A percentile compares a stretch with the other conserved stretches of the same genome.
phyloP scores from a whole-genome alignment of 2,888 invertebrate species.

The Synanthedon tipuliformis region DNA sequence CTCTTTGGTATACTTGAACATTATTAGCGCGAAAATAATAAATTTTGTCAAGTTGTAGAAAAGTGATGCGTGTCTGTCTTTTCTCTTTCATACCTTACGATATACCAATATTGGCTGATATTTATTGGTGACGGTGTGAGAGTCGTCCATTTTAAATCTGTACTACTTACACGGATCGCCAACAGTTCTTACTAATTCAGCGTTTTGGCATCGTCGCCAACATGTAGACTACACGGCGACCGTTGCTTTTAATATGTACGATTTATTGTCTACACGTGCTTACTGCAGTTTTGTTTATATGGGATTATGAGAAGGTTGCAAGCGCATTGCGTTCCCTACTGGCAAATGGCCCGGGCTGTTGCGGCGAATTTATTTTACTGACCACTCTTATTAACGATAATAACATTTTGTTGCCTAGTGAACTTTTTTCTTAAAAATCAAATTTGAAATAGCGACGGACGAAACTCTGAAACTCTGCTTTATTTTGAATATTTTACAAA shows the following conservation, averaged over 20 bases:
- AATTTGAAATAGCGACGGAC: no score
- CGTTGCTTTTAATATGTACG: conserved; percentile 15
- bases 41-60: no score
- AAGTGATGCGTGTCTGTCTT: no score
- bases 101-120: no score
- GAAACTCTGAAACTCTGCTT: no score
- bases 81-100: no score
- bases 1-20: no score
- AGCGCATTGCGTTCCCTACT: background rate
- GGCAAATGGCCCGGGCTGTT: background rate
- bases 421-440: no score
- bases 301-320: background rate
- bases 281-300: conserved; percentile 1
- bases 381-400: background rate
- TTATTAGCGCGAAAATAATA: no score
- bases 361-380: background rate
- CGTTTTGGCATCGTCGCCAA: conserved; percentile 10
- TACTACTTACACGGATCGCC: conserved; percentile 1
- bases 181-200: conserved; percentile 14
- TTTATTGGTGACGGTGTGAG: conserved; percentile 5
- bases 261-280: conserved; percentile 14
- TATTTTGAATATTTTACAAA: no score
- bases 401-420: no score
- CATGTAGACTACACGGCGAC: conserved; percentile 5
- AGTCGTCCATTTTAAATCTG: conserved; percentile 7